Evolutionary conservation across 1,140 invertebrate species (phyloP), one percentile per base, ranked within the genome.

Genomic region (Drosophila kepulauana): DNA sequence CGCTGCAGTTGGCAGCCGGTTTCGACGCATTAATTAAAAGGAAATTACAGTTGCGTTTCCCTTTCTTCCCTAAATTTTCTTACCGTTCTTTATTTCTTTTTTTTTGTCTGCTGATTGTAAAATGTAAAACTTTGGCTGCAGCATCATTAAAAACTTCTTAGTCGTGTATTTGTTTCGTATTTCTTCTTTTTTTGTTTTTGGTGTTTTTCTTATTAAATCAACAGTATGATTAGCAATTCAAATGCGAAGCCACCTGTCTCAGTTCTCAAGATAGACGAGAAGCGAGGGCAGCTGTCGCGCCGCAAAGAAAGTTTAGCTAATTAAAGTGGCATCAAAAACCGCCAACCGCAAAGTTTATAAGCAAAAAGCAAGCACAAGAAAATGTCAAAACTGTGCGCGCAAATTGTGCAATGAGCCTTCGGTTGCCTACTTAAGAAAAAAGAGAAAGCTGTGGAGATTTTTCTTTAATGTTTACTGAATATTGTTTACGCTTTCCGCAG

Each of bases 141-240:
- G 73, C 84, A 88, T 88, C 84, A 87, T 87, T 88, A 87, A 87
- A 88, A 87, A 88, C 80, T 88, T 87, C 84, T 87, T 80, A 88
- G 74, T 43, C 56, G 46, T 59, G 63, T 38, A 46, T 43, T 25
- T 45, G 16, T 30, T 54, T 11, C 28, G 33, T 43, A 30, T 58
- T 6, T 38, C 54, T 38, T 63, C 52, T 43, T 33, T 54, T 30
- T 59, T 33, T 54, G 67, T 52, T 51, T 33, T 20, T 15, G 38
- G 11, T 41, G 48, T 48, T 54, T 74, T 77, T 81, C 70, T 80
- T 74, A 72, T 73, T 78, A 52, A 74, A 82, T 80, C 69, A 88
- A 88, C 77, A 87, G 68, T 70, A 74, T 80, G 77, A 87, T 87
- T 87, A 88, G 84, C 84, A 87, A 87, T 87, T 84, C 84, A 88